These are phyloP conservation scores for Sebastes iracundus DNA, from an alignment of 2,797 vertebrate species.

Conservation along the genomic window DNA sequence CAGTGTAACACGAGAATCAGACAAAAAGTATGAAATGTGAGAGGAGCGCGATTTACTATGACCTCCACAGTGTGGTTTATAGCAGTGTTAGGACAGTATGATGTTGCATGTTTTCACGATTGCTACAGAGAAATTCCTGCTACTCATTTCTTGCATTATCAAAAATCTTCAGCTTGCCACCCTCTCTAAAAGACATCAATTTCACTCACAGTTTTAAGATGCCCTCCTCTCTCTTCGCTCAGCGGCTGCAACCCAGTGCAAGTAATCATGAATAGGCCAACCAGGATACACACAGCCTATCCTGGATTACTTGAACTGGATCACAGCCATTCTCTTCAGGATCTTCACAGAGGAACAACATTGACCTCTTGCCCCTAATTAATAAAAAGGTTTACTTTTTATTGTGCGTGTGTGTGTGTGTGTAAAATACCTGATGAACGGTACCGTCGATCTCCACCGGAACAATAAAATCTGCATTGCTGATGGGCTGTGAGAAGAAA, in stretches of 20 bases:
- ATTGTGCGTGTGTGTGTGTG: not conserved
- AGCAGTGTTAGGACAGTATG: not conserved
- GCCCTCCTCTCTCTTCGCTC: slow-evolving; percentile 1
- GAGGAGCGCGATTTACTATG: not conserved
- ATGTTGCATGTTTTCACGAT: not conserved
- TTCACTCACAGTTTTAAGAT: not conserved
- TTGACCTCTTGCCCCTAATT: not conserved
- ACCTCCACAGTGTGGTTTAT: not conserved
- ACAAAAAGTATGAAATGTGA: not conserved
- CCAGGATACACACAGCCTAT: slow-evolving; percentile 95
- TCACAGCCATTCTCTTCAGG: slow-evolving; percentile 76
- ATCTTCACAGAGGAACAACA: slow-evolving; percentile 6
- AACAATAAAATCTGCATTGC: slow-evolving; percentile 98
- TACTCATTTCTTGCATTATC: not conserved
- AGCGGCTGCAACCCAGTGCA: slow-evolving; percentile 88
- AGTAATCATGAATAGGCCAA: slow-evolving; percentile 99
- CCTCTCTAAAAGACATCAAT: not conserved
- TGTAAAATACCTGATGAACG: slow-evolving; percentile 91
- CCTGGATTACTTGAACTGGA: slow-evolving; percentile 99
- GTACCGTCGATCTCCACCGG: slow-evolving; percentile 99
- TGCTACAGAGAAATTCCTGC: not conserved
- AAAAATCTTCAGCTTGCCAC: not conserved
- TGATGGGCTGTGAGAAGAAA: slow-evolving; percentile 89
- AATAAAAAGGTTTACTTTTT: not conserved
- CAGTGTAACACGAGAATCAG: not conserved